A percentile compares a stretch with the other conserved stretches of the same genome.
Evolutionary conservation across 2,888 invertebrate species (phyloP).

Genomic region (Mythimna ferrago): DNA sequence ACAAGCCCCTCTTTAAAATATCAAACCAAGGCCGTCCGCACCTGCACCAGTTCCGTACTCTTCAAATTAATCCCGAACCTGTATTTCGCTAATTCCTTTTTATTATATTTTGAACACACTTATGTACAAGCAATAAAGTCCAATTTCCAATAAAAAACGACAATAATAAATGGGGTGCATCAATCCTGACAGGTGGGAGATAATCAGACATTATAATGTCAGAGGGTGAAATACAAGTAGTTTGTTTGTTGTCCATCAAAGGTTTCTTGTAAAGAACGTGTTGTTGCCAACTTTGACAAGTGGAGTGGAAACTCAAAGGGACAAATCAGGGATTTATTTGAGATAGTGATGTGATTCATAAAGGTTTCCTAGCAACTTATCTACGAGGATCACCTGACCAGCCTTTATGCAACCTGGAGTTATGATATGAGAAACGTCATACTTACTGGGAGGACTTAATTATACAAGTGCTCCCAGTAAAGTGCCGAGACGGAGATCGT

Average conservation of each 20-base stretch:
- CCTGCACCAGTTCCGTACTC: constrained; percentile 23
- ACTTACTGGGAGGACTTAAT: too few relatives aligned
- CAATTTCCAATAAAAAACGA: constrained; percentile 15
- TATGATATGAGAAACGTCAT: too few relatives aligned
- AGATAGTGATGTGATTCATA: constrained; percentile 14
- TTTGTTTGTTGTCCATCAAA: constrained; percentile 75
- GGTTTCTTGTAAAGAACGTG: constrained; percentile 64
- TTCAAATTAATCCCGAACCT: constrained; percentile 30
- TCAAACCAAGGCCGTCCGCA: constrained; percentile 39
- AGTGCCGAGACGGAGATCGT: too few relatives aligned
- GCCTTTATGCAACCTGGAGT: not conserved
- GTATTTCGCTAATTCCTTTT: constrained; percentile 33
- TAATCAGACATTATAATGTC: constrained; percentile 81
- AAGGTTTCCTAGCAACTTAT: constrained; percentile 31
- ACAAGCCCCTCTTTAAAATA: constrained; percentile 22
- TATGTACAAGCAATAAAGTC: constrained; percentile 44
- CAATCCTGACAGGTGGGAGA: constrained; percentile 84
- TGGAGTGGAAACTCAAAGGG: constrained; percentile 58
- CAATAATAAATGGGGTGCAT: constrained; percentile 65
- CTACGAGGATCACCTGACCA: not conserved
- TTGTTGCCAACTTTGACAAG: constrained; percentile 53
- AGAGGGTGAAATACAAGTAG: constrained; percentile 76
- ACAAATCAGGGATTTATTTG: constrained; percentile 35
- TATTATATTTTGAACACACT: constrained; percentile 19
- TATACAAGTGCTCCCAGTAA: not conserved